Evolutionary conservation across 2,888 invertebrate species (phyloP), one percentile per base, ranked within the genome.

Genomic region (Dryocosmus kuriphilus): DNA sequence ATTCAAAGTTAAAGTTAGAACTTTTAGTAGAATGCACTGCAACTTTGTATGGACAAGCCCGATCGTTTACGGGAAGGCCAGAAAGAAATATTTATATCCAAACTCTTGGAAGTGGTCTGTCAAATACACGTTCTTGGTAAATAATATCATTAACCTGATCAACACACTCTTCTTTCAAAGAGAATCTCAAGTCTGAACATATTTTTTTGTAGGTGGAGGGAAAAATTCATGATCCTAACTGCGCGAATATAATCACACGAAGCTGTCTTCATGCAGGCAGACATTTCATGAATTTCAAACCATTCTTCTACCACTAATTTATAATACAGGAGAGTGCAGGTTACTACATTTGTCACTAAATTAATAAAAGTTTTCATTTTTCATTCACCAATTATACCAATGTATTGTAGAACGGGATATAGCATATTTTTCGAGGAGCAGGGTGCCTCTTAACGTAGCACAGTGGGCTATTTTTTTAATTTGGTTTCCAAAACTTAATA

Each of bases 261-360:
- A 67, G 19, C 27, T 67, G 2, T 41, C 14, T 3, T 2, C 27
- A 8, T 67, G 67, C 41, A 41, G 67, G 24, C 67, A 46, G 22
- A 14, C 11, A 24, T 46, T 46, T 19, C n/a, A 24, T 22, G 67
- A 67, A 67, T 67, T 67, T 27, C 19, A 41, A 38, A 67, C 27
- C 0, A 67, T 67, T 67, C 38, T 65, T 22, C 16, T 65, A 38
- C 65, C 65, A 6, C 24, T 65, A n/a, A 65, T 65, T 24, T 65
- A 65, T 24, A 65, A 38, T 38, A 65, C 65, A n/a, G 27, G 22
- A 16, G 67, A 67, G 19, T 67, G 67, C 67, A 67, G 67, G 67
- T 67, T 51, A 51, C 0, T 51, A 41, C 16, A 16, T 41, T 41
- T 16, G 16, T 41, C 16, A 41, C 16, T 41, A 1, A 5, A 41